Conservation (phyloP, 2,888 invertebrate species). For the Thysanoteuthis rhombus region DNA sequence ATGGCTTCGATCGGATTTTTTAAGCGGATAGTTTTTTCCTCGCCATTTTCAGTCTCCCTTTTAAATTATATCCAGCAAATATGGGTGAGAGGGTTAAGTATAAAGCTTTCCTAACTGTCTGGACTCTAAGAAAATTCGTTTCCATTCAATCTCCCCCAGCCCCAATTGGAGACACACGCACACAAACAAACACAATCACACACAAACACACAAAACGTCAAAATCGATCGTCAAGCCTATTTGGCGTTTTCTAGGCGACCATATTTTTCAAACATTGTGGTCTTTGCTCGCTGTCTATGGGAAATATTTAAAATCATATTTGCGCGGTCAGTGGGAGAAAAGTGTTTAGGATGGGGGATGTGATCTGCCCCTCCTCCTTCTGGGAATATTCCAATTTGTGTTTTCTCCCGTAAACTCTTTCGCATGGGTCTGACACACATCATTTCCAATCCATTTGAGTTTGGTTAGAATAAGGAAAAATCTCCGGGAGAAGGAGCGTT, state of each 20-base stretch:
- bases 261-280: not conserved
- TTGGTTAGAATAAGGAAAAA: not conserved
- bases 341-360: not conserved
- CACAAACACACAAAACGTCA: too few species aligned
- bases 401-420: too few species aligned
- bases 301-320: not conserved
- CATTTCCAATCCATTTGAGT: too few species aligned
- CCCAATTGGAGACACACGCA: too few species aligned
- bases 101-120: not conserved
- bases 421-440: too few species aligned
- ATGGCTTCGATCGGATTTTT: not conserved
- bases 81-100: not conserved
- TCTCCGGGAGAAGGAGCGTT: too few species aligned
- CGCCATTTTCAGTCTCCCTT: not conserved
- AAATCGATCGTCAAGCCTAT: not conserved
- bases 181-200: too few species aligned
- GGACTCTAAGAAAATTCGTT: not conserved
- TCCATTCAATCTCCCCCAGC: not conserved
- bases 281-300: not conserved
- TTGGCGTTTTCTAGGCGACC: not conserved
- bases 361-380: too few species aligned
- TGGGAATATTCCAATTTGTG: too few species aligned
- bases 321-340: not conserved
- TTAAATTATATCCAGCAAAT: not conserved
- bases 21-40: not conserved